Conservation (phyloP, 2,888 invertebrate genomes). For the Lepidochrysops patricia region DNA sequence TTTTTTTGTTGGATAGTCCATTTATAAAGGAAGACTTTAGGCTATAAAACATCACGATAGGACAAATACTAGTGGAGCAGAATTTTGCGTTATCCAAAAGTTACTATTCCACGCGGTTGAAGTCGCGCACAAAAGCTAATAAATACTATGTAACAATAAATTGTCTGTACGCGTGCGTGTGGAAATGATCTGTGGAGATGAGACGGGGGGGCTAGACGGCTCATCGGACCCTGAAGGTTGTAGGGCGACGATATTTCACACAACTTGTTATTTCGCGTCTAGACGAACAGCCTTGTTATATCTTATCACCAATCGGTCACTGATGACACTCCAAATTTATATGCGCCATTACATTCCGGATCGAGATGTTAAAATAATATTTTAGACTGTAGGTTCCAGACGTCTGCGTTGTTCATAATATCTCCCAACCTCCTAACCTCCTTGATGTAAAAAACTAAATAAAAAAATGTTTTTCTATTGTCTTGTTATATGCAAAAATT, state of each 20-base stretch:
- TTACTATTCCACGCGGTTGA: background rate
- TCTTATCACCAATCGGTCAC: background rate
- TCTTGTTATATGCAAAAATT: too few relatives aligned
- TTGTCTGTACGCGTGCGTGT: background rate
- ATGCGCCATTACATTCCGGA: background rate
- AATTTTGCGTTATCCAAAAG: background rate
- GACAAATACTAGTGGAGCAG: too few relatives aligned
- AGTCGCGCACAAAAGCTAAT: background rate
- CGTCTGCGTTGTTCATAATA: too few relatives aligned
- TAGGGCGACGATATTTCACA: conserved; percentile 32
- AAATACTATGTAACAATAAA: background rate
- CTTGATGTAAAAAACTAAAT: too few relatives aligned
- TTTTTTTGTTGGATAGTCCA: too few relatives aligned
- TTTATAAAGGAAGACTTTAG: too few relatives aligned
- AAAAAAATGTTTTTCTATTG: too few relatives aligned
- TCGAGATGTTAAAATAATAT: background rate
- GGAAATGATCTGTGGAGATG: conserved; percentile 15
- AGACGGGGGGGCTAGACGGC: conserved; percentile 45
- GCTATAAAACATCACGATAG: too few relatives aligned
- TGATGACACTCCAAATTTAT: background rate
- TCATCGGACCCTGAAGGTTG: conserved; percentile 50
- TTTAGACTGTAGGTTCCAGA: too few relatives aligned
- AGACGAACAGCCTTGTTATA: conserved; percentile 31
- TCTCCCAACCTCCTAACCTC: too few relatives aligned
- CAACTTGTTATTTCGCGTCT: conserved; percentile 43